Evolutionary conservation across 1,140 invertebrate genomes (phyloP).

Genomic region (Chlorops oryzae): DNA sequence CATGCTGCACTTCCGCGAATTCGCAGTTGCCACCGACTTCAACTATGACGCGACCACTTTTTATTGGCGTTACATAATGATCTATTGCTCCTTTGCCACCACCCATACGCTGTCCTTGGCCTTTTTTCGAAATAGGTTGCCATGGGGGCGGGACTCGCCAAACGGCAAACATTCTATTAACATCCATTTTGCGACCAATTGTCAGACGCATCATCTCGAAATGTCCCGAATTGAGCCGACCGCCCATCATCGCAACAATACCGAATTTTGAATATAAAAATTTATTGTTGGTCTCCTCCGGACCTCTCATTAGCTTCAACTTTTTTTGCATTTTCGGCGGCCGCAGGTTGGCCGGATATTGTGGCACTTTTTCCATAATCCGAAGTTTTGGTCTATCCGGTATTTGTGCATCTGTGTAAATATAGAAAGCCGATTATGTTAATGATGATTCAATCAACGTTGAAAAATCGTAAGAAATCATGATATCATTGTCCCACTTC

Average conservation of each 20-base stretch:
- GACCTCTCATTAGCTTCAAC: slow-evolving; percentile 78
- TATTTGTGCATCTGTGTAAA: slow-evolving; percentile 66
- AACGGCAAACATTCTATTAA: slow-evolving; percentile 80
- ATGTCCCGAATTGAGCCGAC: slow-evolving; percentile 70
- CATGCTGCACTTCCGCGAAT: slow-evolving; percentile 68
- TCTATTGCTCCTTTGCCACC: slow-evolving; percentile 94
- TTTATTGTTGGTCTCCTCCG: slow-evolving; percentile 76
- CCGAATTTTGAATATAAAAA: slow-evolving; percentile 87
- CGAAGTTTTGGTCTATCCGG: slow-evolving; percentile 65
- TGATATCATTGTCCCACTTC: too few relatives aligned
- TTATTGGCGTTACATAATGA: slow-evolving; percentile 92
- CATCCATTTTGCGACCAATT: slow-evolving; percentile 66
- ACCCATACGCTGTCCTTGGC: slow-evolving; percentile 86
- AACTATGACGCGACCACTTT: slow-evolving; percentile 84
- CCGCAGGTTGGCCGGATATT: slow-evolving; percentile 57
- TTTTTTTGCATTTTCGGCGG: slow-evolving; percentile 79
- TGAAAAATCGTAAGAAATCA: too few relatives aligned
- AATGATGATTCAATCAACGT: too few relatives aligned
- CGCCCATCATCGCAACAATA: slow-evolving; percentile 80
- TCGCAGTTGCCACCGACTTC: slow-evolving; percentile 90
- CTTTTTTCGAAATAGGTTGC: slow-evolving; percentile 89
- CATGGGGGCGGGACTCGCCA: slow-evolving; percentile 93
- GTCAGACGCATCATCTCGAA: slow-evolving; percentile 80
- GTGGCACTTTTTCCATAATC: slow-evolving; percentile 66
- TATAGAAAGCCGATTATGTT: too few relatives aligned